Base-by-base conservation (phyloP, 2,888 invertebrate genomes). In the Emmelina monodactyla region DNA sequence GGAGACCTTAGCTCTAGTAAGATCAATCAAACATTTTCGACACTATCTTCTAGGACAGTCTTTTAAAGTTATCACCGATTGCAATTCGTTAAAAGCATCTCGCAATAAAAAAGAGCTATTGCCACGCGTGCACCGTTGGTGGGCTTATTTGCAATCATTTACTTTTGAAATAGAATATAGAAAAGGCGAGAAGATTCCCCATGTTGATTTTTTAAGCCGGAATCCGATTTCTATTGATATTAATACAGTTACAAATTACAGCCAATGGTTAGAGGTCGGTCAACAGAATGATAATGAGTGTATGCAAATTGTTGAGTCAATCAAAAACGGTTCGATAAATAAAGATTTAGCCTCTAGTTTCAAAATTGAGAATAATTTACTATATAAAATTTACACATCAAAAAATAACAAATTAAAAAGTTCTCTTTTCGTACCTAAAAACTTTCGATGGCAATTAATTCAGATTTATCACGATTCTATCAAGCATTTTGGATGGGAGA, bases 1-100 rank as follows among this genome's bases (percentile, higher is more conserved):
- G 0, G 42, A 46, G 2, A 43, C 43, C 1, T 12, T 46, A 7
- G 46, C 47, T 0, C 44, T 45, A 1, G 45, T 45, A 2, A 40
- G 32, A 1, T 41, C 45, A 2, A 22, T 43, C 3, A 37, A 39
- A 11, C 40, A 19, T 9, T 19, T 19, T 19, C 5, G 19, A 19
- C 19, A 19, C 9, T 45, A 42, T n/a, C 11, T 45, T 0, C 29
- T 37, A 2, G 42, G 43, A 2, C 12, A 14, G 0, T 15, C 32
- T 1, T 46, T 46, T n/a, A 28, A 6, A 2, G 44, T 44, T 1
- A 32, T 40, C 0, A 45, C 45, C 1, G 42, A 45, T 28, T 44
- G n/a, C n/a, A n/a, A n/a, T n/a, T n/a, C n/a, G n/a, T n/a, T n/a
- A n/a, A n/a, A n/a, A n/a, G n/a, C n/a, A n/a, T n/a, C n/a, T n/a